Base-by-base conservation (phyloP, 2,888 invertebrate genomes). In the Linyphia triangularis region DNA sequence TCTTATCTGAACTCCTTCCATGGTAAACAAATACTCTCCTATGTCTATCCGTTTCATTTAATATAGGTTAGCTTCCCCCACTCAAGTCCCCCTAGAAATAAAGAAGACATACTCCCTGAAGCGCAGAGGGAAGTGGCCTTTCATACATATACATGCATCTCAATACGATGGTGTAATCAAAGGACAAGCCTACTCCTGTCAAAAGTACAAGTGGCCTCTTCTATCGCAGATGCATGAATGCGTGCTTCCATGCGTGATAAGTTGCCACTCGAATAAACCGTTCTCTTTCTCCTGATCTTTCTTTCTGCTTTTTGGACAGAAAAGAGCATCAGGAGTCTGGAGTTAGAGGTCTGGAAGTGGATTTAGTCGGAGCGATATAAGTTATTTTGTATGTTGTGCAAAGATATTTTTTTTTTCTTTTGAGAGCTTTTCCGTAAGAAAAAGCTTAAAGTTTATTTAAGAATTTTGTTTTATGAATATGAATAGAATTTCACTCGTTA, bases 261-360 rank as follows among this genome's bases (percentile, higher is more conserved):
- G 81, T 82, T 67, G 33, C 72, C 72, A 63, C 82, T 82, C 61
- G 72, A 72, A 63, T 82, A 82, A 82, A 82, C 70, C 51, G 57
- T 72, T 33, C 43, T 72, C 61, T 37, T 26, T 63, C 26, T 28
- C 13, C 16, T n/a, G 16, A 51, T 13, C 13, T 51, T 16, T n/a
- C 51, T 51, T 51, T 51, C 51, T 82, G 82, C 82, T 59, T 72
- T 72, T 40, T 19, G 59, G 72, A 63, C 43, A 37, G 59, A 72
- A 51, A 26, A 43, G 51, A 40, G 33, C 67, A 67, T 79, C 78
- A 22, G 43, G 30, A 26, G 59, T 33, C 10, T 19, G 37, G 24
- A 16, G 59, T 10, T 26, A 40, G 40, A 5, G 16, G 51, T 16
- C 37, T 26, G 40, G 13, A 28, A 81, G 81, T 70, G 81, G 67